These are phyloP conservation scores for Latrodectus hesperus DNA, from an alignment of 2,888 invertebrate genomes.

Conservation along the genomic window DNA sequence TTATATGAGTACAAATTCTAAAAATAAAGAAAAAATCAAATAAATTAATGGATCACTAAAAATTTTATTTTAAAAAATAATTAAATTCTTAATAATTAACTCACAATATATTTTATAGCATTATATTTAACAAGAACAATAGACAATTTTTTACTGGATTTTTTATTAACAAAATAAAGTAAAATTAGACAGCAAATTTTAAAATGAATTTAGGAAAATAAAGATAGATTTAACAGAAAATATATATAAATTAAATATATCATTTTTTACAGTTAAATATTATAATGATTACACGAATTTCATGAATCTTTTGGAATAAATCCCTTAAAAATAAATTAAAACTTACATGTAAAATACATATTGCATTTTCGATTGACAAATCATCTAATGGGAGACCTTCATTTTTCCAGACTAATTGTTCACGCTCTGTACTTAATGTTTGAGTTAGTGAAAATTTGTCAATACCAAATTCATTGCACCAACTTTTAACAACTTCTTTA, in stretches of 20 bases:
- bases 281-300: too few relatives aligned
- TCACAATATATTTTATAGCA: too few relatives aligned
- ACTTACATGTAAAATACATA: constrained; percentile 83
- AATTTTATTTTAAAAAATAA: too few relatives aligned
- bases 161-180: neutral
- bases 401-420: constrained; percentile 88
- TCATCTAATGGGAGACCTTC: constrained; percentile 88
- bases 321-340: neutral
- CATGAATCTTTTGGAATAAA: too few relatives aligned
- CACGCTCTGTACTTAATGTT: constrained; percentile 82
- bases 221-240: neutral
- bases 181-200: neutral
- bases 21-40: neutral
- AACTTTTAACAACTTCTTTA: constrained; percentile 76
- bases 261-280: neutral
- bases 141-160: too few relatives aligned
- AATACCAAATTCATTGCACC: constrained; percentile 76
- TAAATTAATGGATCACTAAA: too few relatives aligned
- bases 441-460: constrained; percentile 78
- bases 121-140: too few relatives aligned
- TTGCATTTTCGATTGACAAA: constrained; percentile 87
- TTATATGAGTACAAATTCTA: neutral
- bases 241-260: neutral
- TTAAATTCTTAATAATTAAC: too few relatives aligned
- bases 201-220: neutral